phyloP scores from a whole-genome alignment of 2,797 vertebrate species.

The Zalophus californianus region DNA sequence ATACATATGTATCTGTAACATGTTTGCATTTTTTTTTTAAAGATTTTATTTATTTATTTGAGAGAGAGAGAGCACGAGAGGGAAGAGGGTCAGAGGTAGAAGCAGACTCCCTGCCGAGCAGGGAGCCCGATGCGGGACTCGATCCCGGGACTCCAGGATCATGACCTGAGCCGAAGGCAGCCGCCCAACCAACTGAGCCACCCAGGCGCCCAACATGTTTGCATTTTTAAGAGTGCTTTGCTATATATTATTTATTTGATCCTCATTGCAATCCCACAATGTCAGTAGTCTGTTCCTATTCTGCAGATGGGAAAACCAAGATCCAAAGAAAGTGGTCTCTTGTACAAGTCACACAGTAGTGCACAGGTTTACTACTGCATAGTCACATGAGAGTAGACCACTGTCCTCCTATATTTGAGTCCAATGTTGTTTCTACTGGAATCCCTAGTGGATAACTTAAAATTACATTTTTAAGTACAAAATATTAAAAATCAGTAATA shows the following conservation, averaged over 20 bases:
- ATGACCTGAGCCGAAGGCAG: too few species aligned
- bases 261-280: neutral
- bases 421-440: slow-evolving; percentile 4
- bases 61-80: too few species aligned
- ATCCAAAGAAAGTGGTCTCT: neutral
- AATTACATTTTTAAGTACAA: slow-evolving; percentile 21
- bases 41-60: too few species aligned
- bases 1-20: neutral
- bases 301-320: neutral
- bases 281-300: neutral
- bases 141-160: too few species aligned
- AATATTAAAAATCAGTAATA: neutral
- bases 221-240: neutral
- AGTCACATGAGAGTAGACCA: neutral
- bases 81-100: too few species aligned
- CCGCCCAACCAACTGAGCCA: too few species aligned
- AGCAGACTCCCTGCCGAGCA: too few species aligned
- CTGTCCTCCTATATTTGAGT: neutral
- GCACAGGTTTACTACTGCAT: neutral
- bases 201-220: too few species aligned
- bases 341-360: neutral
- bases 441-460: neutral
- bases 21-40: slow-evolving; percentile 9
- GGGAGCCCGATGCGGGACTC: too few species aligned
- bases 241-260: neutral